Percentiles rank a stretch among this genome's conserved stretches.
phyloP scores from a whole-genome alignment of 2,888 invertebrate genomes.

The Creontiades dilutus region DNA sequence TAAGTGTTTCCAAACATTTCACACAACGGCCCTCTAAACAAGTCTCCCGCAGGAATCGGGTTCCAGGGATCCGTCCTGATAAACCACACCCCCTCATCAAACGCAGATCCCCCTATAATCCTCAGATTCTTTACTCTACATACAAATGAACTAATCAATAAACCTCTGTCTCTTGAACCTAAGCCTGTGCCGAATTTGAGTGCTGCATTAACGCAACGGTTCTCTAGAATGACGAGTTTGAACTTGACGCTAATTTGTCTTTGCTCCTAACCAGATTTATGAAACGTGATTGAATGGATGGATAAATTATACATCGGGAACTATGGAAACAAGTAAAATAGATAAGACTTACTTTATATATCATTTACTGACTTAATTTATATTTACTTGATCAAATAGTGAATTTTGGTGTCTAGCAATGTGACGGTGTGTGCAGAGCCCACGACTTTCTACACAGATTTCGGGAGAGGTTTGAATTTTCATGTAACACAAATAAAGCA shows the following conservation, averaged over 20 bases:
- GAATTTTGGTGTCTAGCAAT: no score
- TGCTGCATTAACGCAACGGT: not conserved
- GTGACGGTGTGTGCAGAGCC: no score
- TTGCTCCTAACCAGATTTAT: not conserved
- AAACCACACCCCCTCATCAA: conserved; percentile 53
- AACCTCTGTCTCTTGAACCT: not conserved
- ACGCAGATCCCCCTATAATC: conserved; percentile 60
- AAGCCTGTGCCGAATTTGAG: not conserved
- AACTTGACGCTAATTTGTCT: conserved; percentile 1
- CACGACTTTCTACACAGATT: no score
- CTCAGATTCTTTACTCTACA: conserved; percentile 53
- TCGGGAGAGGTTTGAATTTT: no score
- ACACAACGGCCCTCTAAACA: conserved; percentile 64
- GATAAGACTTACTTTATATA: no score
- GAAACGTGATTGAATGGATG: not conserved
- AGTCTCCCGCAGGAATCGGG: conserved; percentile 66
- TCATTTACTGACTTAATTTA: no score
- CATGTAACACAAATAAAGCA: no score
- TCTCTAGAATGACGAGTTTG: not conserved
- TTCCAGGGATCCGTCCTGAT: conserved; percentile 45
- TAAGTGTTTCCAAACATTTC: conserved; percentile 70
- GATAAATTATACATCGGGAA: not conserved
- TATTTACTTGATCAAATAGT: no score
- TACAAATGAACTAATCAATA: conserved; percentile 63
- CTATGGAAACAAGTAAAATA: no score